Percentiles rank a stretch among this genome's conserved stretches.
Conservation (phyloP, 2,797 vertebrate genomes). For the Eleutherodactylus coqui region DNA sequence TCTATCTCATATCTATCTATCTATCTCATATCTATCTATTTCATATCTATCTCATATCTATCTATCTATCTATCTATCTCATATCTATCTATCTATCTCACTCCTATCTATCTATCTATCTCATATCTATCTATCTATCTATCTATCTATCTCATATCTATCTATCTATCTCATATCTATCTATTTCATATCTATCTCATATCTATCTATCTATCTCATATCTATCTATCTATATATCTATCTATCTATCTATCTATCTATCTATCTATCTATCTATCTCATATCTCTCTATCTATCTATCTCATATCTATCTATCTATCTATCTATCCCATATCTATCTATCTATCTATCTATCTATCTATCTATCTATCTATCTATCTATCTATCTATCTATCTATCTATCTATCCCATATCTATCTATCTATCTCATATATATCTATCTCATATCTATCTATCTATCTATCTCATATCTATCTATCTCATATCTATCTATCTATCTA, state of each 20-base stretch:
- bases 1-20: background rate
- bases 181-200: background rate
- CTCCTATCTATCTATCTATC: background rate
- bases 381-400: too few species aligned
- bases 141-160: background rate
- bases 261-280: background rate
- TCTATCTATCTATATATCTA: background rate
- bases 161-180: background rate
- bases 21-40: background rate
- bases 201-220: background rate
- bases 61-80: too few species aligned
- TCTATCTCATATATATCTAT: too few species aligned
- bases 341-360: too few species aligned
- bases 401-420: too few species aligned
- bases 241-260: background rate
- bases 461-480: too few species aligned
- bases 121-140: background rate
- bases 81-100: background rate
- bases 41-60: background rate
- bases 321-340: background rate
- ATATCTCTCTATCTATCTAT: background rate
- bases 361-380: too few species aligned
- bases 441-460: too few species aligned
- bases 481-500: too few species aligned
- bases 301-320: conserved; percentile 9